Evolutionary conservation across 2,113 vertebrate species (phyloP).

Genomic region (Aphelocoma coerulescens): DNA sequence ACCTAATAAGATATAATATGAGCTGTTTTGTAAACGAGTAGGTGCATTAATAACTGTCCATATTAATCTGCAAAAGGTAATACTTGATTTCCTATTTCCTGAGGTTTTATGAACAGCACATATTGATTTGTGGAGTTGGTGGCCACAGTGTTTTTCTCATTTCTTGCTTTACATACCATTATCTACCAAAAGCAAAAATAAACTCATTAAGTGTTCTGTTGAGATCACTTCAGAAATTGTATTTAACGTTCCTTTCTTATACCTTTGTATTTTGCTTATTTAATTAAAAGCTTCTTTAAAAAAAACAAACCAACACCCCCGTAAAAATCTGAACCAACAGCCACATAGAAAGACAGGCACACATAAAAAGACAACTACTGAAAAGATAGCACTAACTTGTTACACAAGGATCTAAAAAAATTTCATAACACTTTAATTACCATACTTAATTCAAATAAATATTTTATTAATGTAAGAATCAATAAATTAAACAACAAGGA

Average conservation of each 20-base stretch:
- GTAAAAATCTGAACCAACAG: neutral
- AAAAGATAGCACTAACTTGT: neutral
- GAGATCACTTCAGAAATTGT: neutral
- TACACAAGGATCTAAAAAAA: neutral
- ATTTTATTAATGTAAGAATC: neutral
- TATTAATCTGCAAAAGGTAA: neutral
- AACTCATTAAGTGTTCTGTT: neutral
- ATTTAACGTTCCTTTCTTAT: neutral
- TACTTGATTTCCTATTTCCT: neutral
- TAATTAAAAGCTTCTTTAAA: neutral
- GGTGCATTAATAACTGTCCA: neutral
- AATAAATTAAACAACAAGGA: neutral
- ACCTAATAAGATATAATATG: neutral
- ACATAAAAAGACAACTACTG: neutral
- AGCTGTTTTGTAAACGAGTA: neutral
- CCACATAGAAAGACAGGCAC: neutral
- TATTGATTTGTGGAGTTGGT: neutral
- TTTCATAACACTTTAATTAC: neutral
- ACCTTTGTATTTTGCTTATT: neutral
- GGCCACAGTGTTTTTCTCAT: neutral
- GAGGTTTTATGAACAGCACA: neutral
- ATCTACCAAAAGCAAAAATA: neutral
- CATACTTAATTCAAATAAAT: neutral
- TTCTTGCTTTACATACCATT: neutral
- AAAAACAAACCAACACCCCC: rapidly evolving